These are phyloP conservation scores for Burhinus bistriatus DNA, from an alignment of 2,113 vertebrate species.

Conservation along the genomic window DNA sequence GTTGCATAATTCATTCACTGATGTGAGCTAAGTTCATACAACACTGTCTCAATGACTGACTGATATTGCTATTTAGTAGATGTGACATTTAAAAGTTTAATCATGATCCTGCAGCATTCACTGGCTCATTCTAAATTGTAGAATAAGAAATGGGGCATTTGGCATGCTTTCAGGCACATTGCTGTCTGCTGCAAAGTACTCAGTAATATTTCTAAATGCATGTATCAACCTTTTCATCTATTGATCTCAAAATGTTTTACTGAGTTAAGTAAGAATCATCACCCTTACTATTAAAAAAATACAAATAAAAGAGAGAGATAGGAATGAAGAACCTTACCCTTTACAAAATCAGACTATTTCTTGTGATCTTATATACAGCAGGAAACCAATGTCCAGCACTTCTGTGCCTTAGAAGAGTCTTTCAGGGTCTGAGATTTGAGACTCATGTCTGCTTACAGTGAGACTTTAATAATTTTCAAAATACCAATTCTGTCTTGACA, in stretches of 20 bases:
- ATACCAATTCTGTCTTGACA: background rate
- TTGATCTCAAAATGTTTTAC: slow-evolving; percentile 34
- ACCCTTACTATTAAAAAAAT: background rate
- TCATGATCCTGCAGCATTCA: slow-evolving; percentile 36
- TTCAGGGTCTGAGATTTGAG: background rate
- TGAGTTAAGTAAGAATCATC: slow-evolving; percentile 8
- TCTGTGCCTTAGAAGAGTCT: background rate
- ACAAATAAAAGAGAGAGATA: background rate
- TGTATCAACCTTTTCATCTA: slow-evolving; percentile 25
- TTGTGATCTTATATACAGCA: background rate
- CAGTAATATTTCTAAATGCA: slow-evolving; percentile 29
- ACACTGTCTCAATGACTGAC: slow-evolving; percentile 49
- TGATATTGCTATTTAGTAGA: slow-evolving; percentile 33
- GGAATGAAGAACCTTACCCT: background rate
- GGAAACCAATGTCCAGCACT: background rate
- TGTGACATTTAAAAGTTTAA: slow-evolving; percentile 64
- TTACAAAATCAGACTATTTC: background rate
- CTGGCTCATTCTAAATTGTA: background rate
- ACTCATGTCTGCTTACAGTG: background rate
- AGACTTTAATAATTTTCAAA: background rate
- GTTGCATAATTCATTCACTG: slow-evolving; percentile 37
- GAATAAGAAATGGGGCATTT: slow-evolving; percentile 39
- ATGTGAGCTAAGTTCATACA: slow-evolving; percentile 51
- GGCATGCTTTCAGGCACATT: slow-evolving; percentile 9
- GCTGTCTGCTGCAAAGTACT: slow-evolving; percentile 12